Evolutionary conservation across 2,113 vertebrate genomes (phyloP).

Genomic region (Peromyscus polionotus): DNA sequence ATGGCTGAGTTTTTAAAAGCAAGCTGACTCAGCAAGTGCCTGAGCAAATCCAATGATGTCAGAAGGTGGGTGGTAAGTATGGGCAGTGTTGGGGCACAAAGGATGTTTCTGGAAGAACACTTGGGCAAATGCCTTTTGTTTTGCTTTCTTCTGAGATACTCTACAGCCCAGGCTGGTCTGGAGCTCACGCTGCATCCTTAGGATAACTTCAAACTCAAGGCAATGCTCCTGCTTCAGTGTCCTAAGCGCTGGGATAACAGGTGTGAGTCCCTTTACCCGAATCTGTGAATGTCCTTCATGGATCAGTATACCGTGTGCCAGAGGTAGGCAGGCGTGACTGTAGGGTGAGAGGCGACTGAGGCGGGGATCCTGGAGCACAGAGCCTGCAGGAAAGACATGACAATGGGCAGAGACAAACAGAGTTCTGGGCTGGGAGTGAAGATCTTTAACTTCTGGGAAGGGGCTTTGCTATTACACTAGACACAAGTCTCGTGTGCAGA

Average conservation of each 20-base stretch:
- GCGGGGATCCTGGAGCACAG: not conserved
- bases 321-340: not conserved
- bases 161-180: not conserved
- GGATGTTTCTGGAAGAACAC: not conserved
- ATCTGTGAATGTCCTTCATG: not conserved
- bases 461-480: not conserved
- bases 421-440: not conserved
- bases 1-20: conserved; percentile 8
- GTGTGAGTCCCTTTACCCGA: not conserved
- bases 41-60: not conserved
- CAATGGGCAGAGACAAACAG: not conserved
- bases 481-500: not conserved
- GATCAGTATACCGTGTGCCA: not conserved
- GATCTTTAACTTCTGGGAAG: not conserved
- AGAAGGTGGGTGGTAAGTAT: not conserved
- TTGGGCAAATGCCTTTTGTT: not conserved
- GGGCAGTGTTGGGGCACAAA: not conserved
- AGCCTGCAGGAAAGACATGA: not conserved
- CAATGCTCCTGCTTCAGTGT: not conserved
- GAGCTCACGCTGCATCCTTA: not conserved
- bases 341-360: not conserved
- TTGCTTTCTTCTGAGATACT: not conserved
- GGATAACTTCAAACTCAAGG: not conserved
- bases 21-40: not conserved
- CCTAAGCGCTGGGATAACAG: not conserved